Conservation (phyloP, 2,113 vertebrate genomes). For the Chaetodon trifascialis region DNA sequence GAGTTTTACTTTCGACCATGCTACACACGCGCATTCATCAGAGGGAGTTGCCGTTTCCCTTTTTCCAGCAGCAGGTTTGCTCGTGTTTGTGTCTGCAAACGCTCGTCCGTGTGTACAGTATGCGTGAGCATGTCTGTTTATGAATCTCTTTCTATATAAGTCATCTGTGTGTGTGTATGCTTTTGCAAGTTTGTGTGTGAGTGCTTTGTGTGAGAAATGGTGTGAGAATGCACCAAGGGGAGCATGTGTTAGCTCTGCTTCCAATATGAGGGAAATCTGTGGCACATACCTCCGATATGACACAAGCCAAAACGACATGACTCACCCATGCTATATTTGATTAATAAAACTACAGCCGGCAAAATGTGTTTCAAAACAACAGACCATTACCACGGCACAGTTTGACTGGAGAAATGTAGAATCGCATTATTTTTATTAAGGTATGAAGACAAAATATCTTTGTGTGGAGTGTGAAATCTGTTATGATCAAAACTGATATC, state of each 20-base stretch:
- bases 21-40: not conserved
- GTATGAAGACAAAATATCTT: slow-evolving; percentile 2
- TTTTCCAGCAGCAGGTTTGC: slow-evolving; percentile 19
- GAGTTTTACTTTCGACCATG: not conserved
- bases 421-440: slow-evolving; percentile 30
- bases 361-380: slow-evolving; percentile 51
- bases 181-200: slow-evolving; percentile 44
- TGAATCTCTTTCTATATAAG: slow-evolving; percentile 57
- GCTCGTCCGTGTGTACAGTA: not conserved
- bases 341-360: slow-evolving; percentile 67
- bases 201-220: slow-evolving; percentile 70
- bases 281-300: slow-evolving; percentile 76
- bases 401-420: slow-evolving; percentile 13
- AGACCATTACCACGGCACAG: slow-evolving; percentile 4
- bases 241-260: slow-evolving; percentile 82
- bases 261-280: slow-evolving; percentile 81
- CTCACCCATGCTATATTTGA: slow-evolving; percentile 71
- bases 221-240: slow-evolving; percentile 76
- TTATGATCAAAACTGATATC: slow-evolving; percentile 14
- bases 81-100: not conserved
- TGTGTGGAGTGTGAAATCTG: slow-evolving; percentile 11
- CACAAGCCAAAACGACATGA: slow-evolving; percentile 72
- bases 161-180: slow-evolving; percentile 33
- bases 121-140: slow-evolving; percentile 32
- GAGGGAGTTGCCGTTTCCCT: not conserved